A percentile compares a stretch with the other conserved stretches of the same genome.
Evolutionary conservation across 92 coral and sea anemone species (phyloP).

Genomic region (Porites evermanni): DNA sequence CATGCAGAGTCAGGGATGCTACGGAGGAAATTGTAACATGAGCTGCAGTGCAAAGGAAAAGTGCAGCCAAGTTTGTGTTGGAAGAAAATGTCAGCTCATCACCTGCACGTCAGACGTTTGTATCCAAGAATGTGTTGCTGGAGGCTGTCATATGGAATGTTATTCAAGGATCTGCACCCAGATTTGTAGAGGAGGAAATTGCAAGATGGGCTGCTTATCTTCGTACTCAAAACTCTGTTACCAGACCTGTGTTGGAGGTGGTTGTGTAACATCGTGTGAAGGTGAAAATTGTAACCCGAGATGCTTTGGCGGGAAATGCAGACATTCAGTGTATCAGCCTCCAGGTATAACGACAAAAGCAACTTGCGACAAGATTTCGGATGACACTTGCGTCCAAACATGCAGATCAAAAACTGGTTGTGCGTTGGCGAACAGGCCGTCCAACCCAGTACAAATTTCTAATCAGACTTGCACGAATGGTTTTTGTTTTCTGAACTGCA

Average conservation of each 20-base stretch:
- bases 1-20: constrained; percentile 77
- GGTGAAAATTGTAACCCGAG: constrained; percentile 79
- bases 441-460: constrained; percentile 68
- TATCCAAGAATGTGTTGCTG: constrained; percentile 84
- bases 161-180: constrained; percentile 78
- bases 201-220: constrained; percentile 75
- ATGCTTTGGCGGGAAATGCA: constrained; percentile 82
- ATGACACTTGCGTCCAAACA: constrained; percentile 72
- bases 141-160: constrained; percentile 89
- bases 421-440: constrained; percentile 62
- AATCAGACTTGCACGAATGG: constrained; percentile 84
- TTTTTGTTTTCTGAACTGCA: constrained; percentile 74
- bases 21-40: constrained; percentile 83
- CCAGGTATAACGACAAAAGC: constrained; percentile 42
- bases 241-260: constrained; percentile 85
- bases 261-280: constrained; percentile 73
- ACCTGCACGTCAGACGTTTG: constrained; percentile 80
- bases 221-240: constrained; percentile 64
- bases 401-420: constrained; percentile 75
- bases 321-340: constrained; percentile 58
- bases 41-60: constrained; percentile 65
- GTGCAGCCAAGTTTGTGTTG: constrained; percentile 87
- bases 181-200: constrained; percentile 82
- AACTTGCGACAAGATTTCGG: constrained; percentile 57
- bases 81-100: constrained; percentile 75